Conservation (phyloP, 2,888 invertebrate genomes). For the Megamerina dolium region DNA sequence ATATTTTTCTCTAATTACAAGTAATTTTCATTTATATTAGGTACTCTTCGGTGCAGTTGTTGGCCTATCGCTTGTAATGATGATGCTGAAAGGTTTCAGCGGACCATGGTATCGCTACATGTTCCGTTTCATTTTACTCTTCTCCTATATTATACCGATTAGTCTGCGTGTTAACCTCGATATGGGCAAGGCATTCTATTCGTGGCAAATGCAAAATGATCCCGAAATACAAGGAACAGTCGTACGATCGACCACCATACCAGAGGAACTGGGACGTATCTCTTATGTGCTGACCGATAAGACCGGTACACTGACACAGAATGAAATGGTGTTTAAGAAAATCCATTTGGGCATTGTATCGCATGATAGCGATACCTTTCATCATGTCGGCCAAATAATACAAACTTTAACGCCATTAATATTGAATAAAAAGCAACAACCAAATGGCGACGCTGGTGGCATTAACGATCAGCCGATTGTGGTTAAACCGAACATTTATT, state of each 20-base stretch:
- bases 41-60: conserved; percentile 87
- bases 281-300: conserved; percentile 97
- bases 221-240: conserved; percentile 89
- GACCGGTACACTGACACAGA: conserved; percentile 97
- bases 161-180: conserved; percentile 97
- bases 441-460: not conserved
- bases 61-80: conserved; percentile 86
- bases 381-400: conserved; percentile 46
- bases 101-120: conserved; percentile 96
- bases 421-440: conserved; percentile 19
- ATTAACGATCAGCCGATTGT: not conserved
- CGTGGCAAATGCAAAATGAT: conserved; percentile 94
- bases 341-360: conserved; percentile 91
- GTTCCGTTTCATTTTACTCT: conserved; percentile 92
- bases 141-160: conserved; percentile 99
- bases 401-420: conserved; percentile 38
- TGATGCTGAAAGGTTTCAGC: conserved; percentile 90
- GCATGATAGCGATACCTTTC: conserved; percentile 64
- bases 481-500: conserved; percentile 23
- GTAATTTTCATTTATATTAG: conserved; percentile 34
- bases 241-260: conserved; percentile 95
- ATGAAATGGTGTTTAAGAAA: conserved; percentile 97
- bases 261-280: conserved; percentile 95
- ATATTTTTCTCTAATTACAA: not conserved
- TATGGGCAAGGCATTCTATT: conserved; percentile 97